phyloP scores from a whole-genome alignment of 2,113 vertebrate species.

The Tonatia bakeri region DNA sequence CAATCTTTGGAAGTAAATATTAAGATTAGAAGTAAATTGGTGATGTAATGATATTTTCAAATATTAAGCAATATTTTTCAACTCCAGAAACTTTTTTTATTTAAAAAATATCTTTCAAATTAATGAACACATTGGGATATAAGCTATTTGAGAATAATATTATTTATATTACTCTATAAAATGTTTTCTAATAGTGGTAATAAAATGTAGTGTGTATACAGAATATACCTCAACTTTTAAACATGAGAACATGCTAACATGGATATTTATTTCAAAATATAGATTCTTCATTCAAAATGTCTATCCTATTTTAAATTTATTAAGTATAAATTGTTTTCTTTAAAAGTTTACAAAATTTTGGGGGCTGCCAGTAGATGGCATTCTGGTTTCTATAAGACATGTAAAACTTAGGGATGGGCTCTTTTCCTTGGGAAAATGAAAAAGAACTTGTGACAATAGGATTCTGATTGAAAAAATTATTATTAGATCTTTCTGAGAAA shows the following conservation, averaged over 20 bases:
- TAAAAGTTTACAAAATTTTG: slow-evolving; percentile 41
- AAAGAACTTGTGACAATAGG: slow-evolving; percentile 6
- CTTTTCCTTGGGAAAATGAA: not conserved
- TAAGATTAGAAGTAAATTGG: not conserved
- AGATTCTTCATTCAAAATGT: not conserved
- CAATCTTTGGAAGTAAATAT: not conserved
- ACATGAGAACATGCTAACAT: not conserved
- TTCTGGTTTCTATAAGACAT: slow-evolving; percentile 60
- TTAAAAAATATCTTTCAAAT: not conserved
- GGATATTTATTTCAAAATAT: not conserved
- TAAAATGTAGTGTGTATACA: not conserved
- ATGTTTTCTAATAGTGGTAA: not conserved
- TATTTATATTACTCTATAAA: not conserved
- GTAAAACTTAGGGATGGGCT: slow-evolving; percentile 10
- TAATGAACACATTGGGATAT: not conserved
- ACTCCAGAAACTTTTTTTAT: not conserved
- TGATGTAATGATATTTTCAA: not conserved
- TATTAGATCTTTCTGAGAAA: slow-evolving; percentile 7
- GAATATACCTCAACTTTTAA: not conserved
- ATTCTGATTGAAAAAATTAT: slow-evolving; percentile 12
- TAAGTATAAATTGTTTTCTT: not conserved
- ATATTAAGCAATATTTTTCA: not conserved
- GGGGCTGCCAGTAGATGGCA: slow-evolving; percentile 63
- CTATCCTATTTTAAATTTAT: slow-evolving; percentile 15
- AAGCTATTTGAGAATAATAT: not conserved